phyloP scores from a whole-genome alignment of 2,797 vertebrate genomes.

The Cossypha niveicapilla region DNA sequence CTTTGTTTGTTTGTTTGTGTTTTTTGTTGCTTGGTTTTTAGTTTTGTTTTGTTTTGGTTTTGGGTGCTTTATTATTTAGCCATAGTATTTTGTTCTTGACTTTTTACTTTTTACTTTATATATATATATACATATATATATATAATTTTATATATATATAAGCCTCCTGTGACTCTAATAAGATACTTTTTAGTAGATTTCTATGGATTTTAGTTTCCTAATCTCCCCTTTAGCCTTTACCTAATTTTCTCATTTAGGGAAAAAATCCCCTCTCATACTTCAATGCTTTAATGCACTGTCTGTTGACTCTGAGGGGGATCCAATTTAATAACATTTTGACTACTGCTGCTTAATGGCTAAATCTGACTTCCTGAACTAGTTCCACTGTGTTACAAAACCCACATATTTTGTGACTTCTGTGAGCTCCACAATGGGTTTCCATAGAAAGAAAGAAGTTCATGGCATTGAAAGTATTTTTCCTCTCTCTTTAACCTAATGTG shows the following conservation, averaged over 20 bases:
- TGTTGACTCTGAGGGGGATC: not conserved
- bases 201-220: conserved; percentile 51
- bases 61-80: conserved; percentile 5
- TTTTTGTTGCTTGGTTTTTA: not conserved
- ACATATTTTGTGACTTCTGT: not conserved
- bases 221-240: not conserved
- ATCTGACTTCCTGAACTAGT: not conserved
- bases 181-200: conserved; percentile 18
- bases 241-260: not conserved
- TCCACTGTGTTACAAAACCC: not conserved
- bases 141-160: not conserved
- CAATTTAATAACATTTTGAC: not conserved
- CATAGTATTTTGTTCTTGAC: not conserved
- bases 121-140: not conserved
- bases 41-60: not conserved
- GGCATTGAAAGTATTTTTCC: not conserved
- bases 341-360: not conserved
- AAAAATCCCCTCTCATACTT: not conserved
- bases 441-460: not conserved
- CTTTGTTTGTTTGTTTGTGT: not conserved
- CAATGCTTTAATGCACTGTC: not conserved
- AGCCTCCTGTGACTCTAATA: not conserved
- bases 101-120: not conserved
- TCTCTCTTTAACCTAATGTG: not conserved
- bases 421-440: not conserved